Base-by-base conservation (phyloP, 2,113 vertebrate species). In the Phainopepla nitens region DNA sequence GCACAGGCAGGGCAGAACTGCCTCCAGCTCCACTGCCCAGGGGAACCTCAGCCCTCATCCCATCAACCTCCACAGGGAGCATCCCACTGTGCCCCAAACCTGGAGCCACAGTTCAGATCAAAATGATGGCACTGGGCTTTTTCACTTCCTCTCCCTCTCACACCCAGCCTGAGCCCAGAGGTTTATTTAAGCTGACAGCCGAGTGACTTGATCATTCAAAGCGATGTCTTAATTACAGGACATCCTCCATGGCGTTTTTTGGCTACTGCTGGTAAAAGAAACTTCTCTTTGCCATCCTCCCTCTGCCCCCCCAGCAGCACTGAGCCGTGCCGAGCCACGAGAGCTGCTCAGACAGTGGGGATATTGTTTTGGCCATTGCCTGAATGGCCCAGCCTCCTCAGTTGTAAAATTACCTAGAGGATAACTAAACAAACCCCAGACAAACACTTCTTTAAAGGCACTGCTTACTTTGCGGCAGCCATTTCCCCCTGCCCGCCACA, bases 361-460 rank as follows among this genome's bases (percentile, higher is more conserved):
- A 97, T 96, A 97, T 97, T 97, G 97, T 97, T 97, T 96, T 69
- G 87, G 81, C 49, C 82, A 78, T 82, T 87, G 93, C 96, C 91
- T 92, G 89, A 94, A 77, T 42, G 80, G 95, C 82, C 87, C 45
- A 0, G 88, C 92, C 93, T 93, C 76, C 93, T 95, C 97, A 94
- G 97, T 97, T 97, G 97, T 95, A 89, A 96, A 97, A 97, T 97
- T 96, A 97, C 97, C 97, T 96, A 95, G 95, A 97, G 94, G 93
- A 97, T 96, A 97, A 96, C 97, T 94, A 97, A 97, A 97, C 92
- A 97, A 97, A 93, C 89, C 76, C 82, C 93, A 96, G 97, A 97
- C 97, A 97, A 97, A 95, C 95, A 93, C 95, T 90, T 93, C 97
- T 96, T 97, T 96, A 97, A 96, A 93, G 91, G 66, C 83, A 71